Base-by-base conservation (phyloP, 2,113 vertebrate species). In the Zootoca vivipara region DNA sequence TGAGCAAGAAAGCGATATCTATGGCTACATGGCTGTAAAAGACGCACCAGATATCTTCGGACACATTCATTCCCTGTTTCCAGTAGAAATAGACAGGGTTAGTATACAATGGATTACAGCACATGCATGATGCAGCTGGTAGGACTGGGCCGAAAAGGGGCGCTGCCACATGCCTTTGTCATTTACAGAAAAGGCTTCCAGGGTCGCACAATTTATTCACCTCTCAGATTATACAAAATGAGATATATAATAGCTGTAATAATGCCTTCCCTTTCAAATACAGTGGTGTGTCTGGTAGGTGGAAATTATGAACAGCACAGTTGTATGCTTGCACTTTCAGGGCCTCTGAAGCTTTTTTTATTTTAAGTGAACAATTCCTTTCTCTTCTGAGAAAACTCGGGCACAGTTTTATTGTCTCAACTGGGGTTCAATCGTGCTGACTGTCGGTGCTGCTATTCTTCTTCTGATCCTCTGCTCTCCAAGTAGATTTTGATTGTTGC, bases 81-180 rank as follows among this genome's bases (percentile, higher is more conserved):
- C n/a, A 56, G 35, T 62, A 2, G n/a, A 30, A 10, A 83, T 79
- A 75, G 84, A 87, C 78, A 79, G 86, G 33, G 33, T 30, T 58
- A 52, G 58, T 46, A 67, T 18, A 64, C 0, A 0, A 89, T 38
- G 24, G 38, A 42, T 30, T 64, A 85, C 82, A 90, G 20, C 72
- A 38, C 8, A 18, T 33, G 6, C 30, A 38, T 6, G 64, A 28
- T 40, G 40, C 15, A 38, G 35, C 22, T 38, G 73, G 35, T 20
- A 75, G 4, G 4, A 75, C 7, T n/a, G 40, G 24, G 65, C 22
- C 16, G 8, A 42, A 56, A 56, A 64, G 70, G 46, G 24, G 2
- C 15, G 18, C 26, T 12, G 74, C 72, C 8, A 13, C 20, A 8
- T 42, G 33, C 56, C 12, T 73, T 85, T 62, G 74, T 28, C 28